phyloP scores from a whole-genome alignment of 2,797 vertebrate species.

The Manis javanica region DNA sequence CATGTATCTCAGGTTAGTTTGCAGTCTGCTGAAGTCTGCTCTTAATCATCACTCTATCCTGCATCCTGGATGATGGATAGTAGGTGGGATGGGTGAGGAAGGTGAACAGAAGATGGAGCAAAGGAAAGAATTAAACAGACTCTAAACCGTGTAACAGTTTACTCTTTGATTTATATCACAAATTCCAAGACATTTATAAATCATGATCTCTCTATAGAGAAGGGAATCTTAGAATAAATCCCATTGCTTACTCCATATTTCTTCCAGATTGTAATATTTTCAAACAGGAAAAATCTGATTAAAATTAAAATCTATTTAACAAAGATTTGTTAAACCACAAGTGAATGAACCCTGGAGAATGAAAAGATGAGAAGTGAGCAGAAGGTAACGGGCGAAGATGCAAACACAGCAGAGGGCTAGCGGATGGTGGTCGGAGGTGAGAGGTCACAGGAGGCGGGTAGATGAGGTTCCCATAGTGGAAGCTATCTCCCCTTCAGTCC shows the following conservation, averaged over 20 bases:
- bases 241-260: constrained; percentile 9
- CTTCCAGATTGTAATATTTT: constrained; percentile 40
- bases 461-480: neutral
- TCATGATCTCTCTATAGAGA: neutral
- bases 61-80: neutral
- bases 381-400: neutral
- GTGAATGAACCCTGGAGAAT: neutral
- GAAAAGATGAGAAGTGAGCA: neutral
- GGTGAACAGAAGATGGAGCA: neutral
- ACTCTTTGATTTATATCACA: neutral
- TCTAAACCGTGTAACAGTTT: neutral
- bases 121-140: neutral
- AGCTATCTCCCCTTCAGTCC: neutral
- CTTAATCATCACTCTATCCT: neutral
- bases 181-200: constrained; percentile 47
- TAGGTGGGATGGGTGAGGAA: neutral
- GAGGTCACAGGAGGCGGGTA: too few relatives aligned
- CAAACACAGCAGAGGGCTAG: neutral
- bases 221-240: constrained; percentile 22
- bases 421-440: too few relatives aligned
- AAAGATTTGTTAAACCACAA: neutral
- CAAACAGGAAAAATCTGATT: constrained; percentile 32
- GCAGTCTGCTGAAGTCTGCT: neutral
- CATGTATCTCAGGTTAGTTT: neutral
- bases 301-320: constrained; percentile 27